These are phyloP conservation scores for Lates calcarifer DNA, from an alignment of 2,113 vertebrate genomes.

Conservation along the genomic window DNA sequence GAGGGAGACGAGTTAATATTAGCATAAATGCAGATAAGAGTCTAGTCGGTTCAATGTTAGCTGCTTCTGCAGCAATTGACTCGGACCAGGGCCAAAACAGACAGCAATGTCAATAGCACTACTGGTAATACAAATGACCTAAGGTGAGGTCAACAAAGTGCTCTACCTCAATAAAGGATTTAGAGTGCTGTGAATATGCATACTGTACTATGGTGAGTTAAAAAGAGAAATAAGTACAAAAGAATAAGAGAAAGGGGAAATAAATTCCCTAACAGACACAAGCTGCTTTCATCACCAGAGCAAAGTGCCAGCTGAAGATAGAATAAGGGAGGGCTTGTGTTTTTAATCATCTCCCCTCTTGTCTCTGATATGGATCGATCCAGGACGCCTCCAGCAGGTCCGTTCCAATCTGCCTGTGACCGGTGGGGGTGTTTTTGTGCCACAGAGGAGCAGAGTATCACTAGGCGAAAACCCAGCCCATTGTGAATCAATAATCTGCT, in stretches of 20 bases:
- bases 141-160: conserved; percentile 1
- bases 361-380: conserved; percentile 59
- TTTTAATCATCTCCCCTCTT: conserved; percentile 68
- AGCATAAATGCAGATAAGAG: conserved; percentile 17
- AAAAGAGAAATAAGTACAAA: neutral
- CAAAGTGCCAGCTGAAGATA: conserved; percentile 5
- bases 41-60: conserved; percentile 16
- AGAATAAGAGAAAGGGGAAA: neutral
- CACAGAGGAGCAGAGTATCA: conserved; percentile 26
- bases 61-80: conserved; percentile 15
- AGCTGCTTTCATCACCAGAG: neutral
- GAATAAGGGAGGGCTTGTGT: conserved; percentile 46
- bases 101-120: conserved; percentile 17
- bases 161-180: neutral
- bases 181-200: neutral
- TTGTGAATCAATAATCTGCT: conserved; percentile 70
- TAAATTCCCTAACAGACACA: neutral
- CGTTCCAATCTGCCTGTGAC: conserved; percentile 51
- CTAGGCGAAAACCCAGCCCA: conserved; percentile 41
- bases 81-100: conserved; percentile 19
- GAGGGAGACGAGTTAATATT: conserved; percentile 15
- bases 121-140: conserved; percentile 14
- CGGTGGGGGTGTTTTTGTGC: conserved; percentile 33
- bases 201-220: neutral
- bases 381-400: conserved; percentile 40